Conservation (phyloP, 2,797 vertebrate species). For the Craterocephalus amniculus region DNA sequence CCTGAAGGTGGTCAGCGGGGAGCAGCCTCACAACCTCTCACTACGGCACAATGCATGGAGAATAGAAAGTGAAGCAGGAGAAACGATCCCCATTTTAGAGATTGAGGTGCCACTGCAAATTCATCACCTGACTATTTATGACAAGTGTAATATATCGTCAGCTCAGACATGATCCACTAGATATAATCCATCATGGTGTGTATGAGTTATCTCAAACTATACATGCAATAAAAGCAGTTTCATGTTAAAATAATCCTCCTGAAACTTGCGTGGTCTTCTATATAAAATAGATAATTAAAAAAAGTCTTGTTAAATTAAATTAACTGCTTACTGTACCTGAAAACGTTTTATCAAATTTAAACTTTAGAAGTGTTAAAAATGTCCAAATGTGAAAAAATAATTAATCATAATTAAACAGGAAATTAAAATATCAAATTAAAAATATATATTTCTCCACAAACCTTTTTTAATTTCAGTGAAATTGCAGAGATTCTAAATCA, state of each 20-base stretch:
- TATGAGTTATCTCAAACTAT: slow-evolving; percentile 26
- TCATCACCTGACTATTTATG: slow-evolving; percentile 65
- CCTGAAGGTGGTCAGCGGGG: slow-evolving; percentile 71
- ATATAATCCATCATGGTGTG: slow-evolving; percentile 33
- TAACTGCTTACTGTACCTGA: background rate
- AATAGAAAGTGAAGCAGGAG: slow-evolving; percentile 43
- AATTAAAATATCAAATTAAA: background rate
- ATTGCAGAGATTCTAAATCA: background rate
- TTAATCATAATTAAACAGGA: background rate
- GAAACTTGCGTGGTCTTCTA: slow-evolving; percentile 1
- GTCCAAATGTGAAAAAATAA: background rate
- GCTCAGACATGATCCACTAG: slow-evolving; percentile 34
- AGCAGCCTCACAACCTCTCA: slow-evolving; percentile 68
- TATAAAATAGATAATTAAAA: background rate
- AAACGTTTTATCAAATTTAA: background rate
- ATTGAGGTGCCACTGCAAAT: slow-evolving; percentile 64
- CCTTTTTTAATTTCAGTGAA: no score
- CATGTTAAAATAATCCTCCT: background rate
- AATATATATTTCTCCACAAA: no score
- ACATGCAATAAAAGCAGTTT: slow-evolving; percentile 2
- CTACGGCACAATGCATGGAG: slow-evolving; percentile 31
- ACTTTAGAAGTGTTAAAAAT: background rate
- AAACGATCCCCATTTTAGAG: slow-evolving; percentile 54
- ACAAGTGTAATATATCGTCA: slow-evolving; percentile 56
- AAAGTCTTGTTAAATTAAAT: background rate